Evolutionary conservation across 2,888 invertebrate species (phyloP).

Genomic region (Meganola albula): DNA sequence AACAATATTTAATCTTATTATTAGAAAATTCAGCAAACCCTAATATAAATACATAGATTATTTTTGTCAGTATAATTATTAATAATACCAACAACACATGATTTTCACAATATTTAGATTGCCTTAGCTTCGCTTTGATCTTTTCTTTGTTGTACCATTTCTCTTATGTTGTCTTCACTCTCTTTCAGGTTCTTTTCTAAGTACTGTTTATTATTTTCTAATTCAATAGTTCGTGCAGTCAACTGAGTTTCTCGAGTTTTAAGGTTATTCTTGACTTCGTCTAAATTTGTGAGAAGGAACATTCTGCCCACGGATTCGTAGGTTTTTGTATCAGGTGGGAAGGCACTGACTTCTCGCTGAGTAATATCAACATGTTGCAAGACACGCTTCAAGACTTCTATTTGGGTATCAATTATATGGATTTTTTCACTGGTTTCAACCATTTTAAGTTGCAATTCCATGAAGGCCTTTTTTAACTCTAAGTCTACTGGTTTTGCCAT

Average conservation of each 20-base stretch:
- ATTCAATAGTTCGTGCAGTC: slow-evolving; percentile 82
- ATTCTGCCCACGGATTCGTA: slow-evolving; percentile 91
- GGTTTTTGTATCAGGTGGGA: slow-evolving; percentile 82
- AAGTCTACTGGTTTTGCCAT: slow-evolving; percentile 76
- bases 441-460: slow-evolving; percentile 88
- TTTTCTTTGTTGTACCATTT: slow-evolving; percentile 86
- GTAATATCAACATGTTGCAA: slow-evolving; percentile 85
- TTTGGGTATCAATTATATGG: slow-evolving; percentile 86
- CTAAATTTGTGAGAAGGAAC: slow-evolving; percentile 85
- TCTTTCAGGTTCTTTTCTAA: slow-evolving; percentile 89
- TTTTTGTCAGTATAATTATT: not conserved
- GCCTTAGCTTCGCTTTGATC: slow-evolving; percentile 52
- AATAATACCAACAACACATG: no score
- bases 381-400: slow-evolving; percentile 81
- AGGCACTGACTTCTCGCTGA: slow-evolving; percentile 77
- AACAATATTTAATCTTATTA: no score
- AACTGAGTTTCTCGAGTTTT: slow-evolving; percentile 75
- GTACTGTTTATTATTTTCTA: slow-evolving; percentile 87
- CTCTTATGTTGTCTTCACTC: slow-evolving; percentile 89
- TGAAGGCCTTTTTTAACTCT: slow-evolving; percentile 84
- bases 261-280: slow-evolving; percentile 80
- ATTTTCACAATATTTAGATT: no score
- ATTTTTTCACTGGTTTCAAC: slow-evolving; percentile 88
- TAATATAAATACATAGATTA: no score
- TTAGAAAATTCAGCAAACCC: no score